Conservation (phyloP, 2,888 invertebrate species). For the Criorhina ranunculi region DNA sequence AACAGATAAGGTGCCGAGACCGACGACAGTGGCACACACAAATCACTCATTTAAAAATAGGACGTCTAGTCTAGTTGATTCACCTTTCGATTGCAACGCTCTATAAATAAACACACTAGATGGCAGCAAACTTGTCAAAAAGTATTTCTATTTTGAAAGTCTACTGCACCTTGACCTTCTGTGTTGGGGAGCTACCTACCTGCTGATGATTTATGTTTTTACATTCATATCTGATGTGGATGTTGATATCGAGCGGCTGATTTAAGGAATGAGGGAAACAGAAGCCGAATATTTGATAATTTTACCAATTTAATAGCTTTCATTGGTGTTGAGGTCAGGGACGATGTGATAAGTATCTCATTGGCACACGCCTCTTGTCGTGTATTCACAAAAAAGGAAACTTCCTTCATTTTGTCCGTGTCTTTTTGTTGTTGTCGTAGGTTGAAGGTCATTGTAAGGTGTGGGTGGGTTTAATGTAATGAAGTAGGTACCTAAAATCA, state of each 20-base stretch:
- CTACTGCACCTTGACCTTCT: conserved; percentile 11
- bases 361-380: background rate
- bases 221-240: no score
- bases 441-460: background rate
- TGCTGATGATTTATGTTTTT: conserved; percentile 18
- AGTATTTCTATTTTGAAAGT: background rate
- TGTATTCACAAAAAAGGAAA: background rate
- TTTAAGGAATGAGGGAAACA: background rate
- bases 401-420: background rate
- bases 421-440: background rate
- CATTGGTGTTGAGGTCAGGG: background rate
- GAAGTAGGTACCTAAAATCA: no score
- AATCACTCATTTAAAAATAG: background rate
- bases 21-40: no score
- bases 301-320: background rate
- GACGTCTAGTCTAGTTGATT: background rate
- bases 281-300: no score
- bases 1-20: background rate
- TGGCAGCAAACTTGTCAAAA: background rate
- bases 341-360: background rate
- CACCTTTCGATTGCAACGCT: background rate
- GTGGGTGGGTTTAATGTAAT: no score
- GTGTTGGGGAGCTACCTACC: background rate
- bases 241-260: no score
- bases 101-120: background rate